These are phyloP conservation scores for Armadillidium nasatum DNA, from an alignment of 1,140 invertebrate species.

Conservation along the genomic window DNA sequence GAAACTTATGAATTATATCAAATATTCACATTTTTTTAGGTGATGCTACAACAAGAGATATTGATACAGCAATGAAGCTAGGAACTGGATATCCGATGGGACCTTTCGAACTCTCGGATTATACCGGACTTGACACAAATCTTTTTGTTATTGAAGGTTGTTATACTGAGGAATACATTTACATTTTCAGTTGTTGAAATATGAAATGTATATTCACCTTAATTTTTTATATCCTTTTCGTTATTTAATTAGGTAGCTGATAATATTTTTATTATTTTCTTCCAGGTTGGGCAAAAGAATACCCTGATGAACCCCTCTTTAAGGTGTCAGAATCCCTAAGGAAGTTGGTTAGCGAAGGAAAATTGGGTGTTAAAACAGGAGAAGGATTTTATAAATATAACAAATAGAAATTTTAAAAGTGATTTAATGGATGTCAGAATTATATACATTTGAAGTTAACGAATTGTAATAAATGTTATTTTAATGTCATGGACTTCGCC, in stretches of 20 bases:
- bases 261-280: no score
- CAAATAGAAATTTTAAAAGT: slow-evolving; percentile 46
- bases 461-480: no score
- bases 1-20: no score
- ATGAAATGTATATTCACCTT: no score
- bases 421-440: no score
- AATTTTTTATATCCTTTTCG: no score
- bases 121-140: slow-evolving; percentile 69
- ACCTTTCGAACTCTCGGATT: slow-evolving; percentile 72
- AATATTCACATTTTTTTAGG: no score
- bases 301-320: slow-evolving; percentile 71
- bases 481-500: no score
- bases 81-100: slow-evolving; percentile 80
- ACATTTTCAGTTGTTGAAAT: no score
- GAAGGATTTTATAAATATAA: slow-evolving; percentile 82
- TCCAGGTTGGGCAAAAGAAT: slow-evolving; percentile 69
- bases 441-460: no score
- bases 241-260: no score
- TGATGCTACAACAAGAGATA: neutral
- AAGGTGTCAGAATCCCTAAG: slow-evolving; percentile 61
- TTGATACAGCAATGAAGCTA: slow-evolving; percentile 68
- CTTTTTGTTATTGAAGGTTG: slow-evolving; percentile 52
- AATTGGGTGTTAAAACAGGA: slow-evolving; percentile 75
- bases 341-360: slow-evolving; percentile 71
- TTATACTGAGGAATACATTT: no score